Conservation (phyloP, 1,140 invertebrate species). For the Leptinotarsa lineolata region DNA sequence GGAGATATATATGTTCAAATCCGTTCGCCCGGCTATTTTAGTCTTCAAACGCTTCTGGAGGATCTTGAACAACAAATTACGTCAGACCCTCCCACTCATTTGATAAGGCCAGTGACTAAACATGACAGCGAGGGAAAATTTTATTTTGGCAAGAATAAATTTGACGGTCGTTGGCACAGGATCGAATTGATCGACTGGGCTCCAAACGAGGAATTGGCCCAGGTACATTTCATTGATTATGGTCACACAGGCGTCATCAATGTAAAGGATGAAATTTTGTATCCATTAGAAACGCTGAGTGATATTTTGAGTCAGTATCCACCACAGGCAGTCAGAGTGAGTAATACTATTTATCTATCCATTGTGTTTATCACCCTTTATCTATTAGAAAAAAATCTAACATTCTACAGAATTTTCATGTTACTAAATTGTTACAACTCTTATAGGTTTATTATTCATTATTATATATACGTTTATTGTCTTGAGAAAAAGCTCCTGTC, state of each 20-base stretch:
- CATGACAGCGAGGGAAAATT: conserved; percentile 43
- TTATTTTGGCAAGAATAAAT: conserved; percentile 54
- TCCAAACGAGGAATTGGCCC: conserved; percentile 41
- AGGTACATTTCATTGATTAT: conserved; percentile 57
- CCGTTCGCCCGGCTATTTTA: conserved; percentile 52
- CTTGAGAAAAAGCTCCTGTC: too few species aligned
- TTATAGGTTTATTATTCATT: too few species aligned
- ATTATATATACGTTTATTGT: too few species aligned
- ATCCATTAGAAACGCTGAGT: conserved; percentile 53
- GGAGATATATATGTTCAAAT: conserved; percentile 60
- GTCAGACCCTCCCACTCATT: conserved; percentile 31
- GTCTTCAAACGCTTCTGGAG: conserved; percentile 50
- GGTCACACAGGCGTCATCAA: conserved; percentile 54
- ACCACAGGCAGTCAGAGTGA: conserved; percentile 60
- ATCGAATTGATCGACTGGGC: conserved; percentile 49
- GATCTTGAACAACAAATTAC: conserved; percentile 41
- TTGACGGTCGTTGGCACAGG: conserved; percentile 52
- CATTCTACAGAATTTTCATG: too few species aligned
- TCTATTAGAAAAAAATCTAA: too few species aligned
- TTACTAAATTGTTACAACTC: too few species aligned
- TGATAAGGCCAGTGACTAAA: conserved; percentile 28
- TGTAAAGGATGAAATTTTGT: conserved; percentile 46
- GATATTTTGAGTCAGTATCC: conserved; percentile 53
- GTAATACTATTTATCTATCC: neutral
- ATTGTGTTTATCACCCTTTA: too few species aligned